Percentiles rank a stretch among this genome's conserved stretches.
Conservation (phyloP, 2,113 vertebrate species). For the Sander lucioperca region DNA sequence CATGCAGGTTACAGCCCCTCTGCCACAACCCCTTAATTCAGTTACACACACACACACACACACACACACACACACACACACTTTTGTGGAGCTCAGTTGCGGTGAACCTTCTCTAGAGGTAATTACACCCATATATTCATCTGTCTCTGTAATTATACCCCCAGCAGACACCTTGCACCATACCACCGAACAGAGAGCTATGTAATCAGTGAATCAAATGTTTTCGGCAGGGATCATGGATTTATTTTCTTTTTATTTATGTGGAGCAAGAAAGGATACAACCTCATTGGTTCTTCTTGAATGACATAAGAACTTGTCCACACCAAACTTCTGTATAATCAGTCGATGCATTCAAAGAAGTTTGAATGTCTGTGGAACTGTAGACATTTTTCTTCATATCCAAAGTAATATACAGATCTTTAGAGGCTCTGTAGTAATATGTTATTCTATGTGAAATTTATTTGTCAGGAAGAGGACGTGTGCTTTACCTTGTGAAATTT, state of each 20-base stretch:
- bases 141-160: constrained; percentile 65
- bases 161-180: constrained; percentile 1
- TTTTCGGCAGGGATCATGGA: constrained; percentile 4
- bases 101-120: constrained; percentile 42
- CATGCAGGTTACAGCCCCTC: constrained; percentile 37
- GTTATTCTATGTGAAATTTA: too few relatives aligned
- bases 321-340: not conserved
- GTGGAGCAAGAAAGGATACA: not conserved
- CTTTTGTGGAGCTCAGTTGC: constrained; percentile 22
- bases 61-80: constrained; percentile 6
- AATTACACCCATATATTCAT: constrained; percentile 69
- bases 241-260: not conserved
- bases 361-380: not conserved
- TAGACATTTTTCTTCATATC: not conserved
- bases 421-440: too few relatives aligned
- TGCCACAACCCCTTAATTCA: constrained; percentile 62
- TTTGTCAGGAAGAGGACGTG: too few relatives aligned
- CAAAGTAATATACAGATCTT: not conserved
- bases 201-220: constrained; percentile 50
- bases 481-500: too few relatives aligned
- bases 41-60: not conserved
- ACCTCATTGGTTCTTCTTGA: not conserved
- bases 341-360: not conserved
- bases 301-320: not conserved
- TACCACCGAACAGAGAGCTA: constrained; percentile 19